These are phyloP conservation scores for Leucophora obtusa DNA, from an alignment of 2,888 invertebrate species.

Conservation along the genomic window DNA sequence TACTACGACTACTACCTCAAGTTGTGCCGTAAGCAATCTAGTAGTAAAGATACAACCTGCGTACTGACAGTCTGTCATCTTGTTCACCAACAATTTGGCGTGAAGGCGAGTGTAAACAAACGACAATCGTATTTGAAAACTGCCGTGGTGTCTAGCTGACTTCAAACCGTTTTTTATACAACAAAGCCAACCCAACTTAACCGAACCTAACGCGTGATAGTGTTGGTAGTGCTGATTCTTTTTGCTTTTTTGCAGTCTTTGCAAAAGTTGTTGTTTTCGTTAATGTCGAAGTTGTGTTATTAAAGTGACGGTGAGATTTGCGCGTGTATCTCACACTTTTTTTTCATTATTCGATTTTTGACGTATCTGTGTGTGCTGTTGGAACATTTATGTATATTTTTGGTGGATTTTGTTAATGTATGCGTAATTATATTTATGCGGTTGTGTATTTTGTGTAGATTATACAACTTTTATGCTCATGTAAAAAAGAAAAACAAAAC, in stretches of 20 bases:
- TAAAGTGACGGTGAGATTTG: slow-evolving; percentile 54
- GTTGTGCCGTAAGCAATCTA: slow-evolving; percentile 26
- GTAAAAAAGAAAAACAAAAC: neutral
- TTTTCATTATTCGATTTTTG: slow-evolving; percentile 9
- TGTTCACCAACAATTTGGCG: neutral
- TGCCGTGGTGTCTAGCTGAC: slow-evolving; percentile 60
- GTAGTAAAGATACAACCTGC: slow-evolving; percentile 31
- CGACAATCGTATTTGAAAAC: slow-evolving; percentile 32
- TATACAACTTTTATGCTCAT: neutral
- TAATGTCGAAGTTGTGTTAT: slow-evolving; percentile 23
- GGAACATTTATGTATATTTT: no score
- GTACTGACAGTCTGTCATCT: slow-evolving; percentile 14
- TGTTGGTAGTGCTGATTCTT: neutral
- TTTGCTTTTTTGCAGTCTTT: slow-evolving; percentile 26
- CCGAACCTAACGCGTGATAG: neutral
- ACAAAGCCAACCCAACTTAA: slow-evolving; percentile 15
- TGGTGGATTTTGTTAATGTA: neutral
- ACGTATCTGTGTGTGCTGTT: slow-evolving; percentile 22
- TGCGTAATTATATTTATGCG: neutral
- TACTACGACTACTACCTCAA: slow-evolving; percentile 6
- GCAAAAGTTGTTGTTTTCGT: slow-evolving; percentile 17
- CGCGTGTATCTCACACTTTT: slow-evolving; percentile 57
- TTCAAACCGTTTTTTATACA: slow-evolving; percentile 44
- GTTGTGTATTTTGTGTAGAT: neutral
- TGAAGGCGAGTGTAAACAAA: slow-evolving; percentile 32